Evolutionary conservation across 2,888 invertebrate species (phyloP).

Genomic region (Copidosoma aretas): DNA sequence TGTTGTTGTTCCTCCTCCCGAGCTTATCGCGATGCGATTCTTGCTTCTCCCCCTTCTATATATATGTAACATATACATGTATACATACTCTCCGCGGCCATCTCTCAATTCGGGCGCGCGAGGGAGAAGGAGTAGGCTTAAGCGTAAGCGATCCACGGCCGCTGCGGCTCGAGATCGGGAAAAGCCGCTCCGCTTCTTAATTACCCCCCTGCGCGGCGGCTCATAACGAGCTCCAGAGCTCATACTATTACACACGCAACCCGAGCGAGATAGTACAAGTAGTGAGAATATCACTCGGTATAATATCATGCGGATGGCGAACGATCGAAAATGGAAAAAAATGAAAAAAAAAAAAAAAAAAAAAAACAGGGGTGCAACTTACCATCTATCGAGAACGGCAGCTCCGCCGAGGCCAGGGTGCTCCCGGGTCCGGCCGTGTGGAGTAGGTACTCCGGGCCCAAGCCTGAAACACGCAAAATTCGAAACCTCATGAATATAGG

Average conservation of each 20-base stretch:
- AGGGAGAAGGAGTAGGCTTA: too few relatives aligned
- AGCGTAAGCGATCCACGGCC: too few relatives aligned
- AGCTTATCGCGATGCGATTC: background rate
- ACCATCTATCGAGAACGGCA: conserved; percentile 91
- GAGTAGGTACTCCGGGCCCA: conserved; percentile 61
- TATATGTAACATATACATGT: too few relatives aligned
- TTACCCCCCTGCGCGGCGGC: too few relatives aligned
- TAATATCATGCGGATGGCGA: too few relatives aligned
- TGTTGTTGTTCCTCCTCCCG: conserved; percentile 18
- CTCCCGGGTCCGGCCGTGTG: conserved; percentile 68
- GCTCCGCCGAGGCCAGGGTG: conserved; percentile 84
- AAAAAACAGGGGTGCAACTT: conserved; percentile 59
- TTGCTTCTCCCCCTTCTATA: conserved; percentile 19
- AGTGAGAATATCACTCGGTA: too few relatives aligned
- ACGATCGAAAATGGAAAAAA: conserved; percentile 12
- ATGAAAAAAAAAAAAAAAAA: conserved; percentile 1
- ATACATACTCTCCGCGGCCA: too few relatives aligned
- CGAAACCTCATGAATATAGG: too few relatives aligned
- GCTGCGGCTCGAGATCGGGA: background rate
- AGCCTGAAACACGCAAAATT: conserved; percentile 48
- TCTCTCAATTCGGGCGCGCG: too few relatives aligned
- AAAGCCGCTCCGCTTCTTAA: conserved; percentile 22
- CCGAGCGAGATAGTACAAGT: too few relatives aligned
- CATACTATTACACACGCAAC: too few relatives aligned
- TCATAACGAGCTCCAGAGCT: too few relatives aligned